Conservation (phyloP, 64 coral and sea anemone genomes). For the Astreopora myriophthalma region DNA sequence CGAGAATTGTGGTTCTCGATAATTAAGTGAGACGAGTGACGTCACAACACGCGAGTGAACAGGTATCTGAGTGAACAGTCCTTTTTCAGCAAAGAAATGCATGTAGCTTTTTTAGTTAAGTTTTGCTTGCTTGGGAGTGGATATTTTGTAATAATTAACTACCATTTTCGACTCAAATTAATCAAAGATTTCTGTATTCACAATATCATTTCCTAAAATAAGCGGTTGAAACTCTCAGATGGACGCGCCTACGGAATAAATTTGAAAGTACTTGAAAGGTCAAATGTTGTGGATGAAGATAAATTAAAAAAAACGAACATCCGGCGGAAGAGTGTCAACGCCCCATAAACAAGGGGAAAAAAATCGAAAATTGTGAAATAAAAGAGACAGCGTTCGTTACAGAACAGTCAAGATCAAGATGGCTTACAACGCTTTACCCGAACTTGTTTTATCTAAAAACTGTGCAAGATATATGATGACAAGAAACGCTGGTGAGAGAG, state of each 20-base stretch:
- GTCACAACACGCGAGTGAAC: too few species aligned
- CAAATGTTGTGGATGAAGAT: not conserved
- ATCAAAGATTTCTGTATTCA: not conserved
- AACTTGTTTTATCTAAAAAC: conserved; percentile 7
- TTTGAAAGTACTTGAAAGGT: not conserved
- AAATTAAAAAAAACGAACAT: not conserved
- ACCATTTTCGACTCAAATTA: too few species aligned
- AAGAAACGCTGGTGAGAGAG: conserved; percentile 33
- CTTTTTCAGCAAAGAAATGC: too few species aligned
- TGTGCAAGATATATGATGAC: conserved; percentile 7
- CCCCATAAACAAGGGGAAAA: not conserved
- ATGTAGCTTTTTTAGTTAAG: too few species aligned
- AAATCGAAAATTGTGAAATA: not conserved
- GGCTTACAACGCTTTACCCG: not conserved
- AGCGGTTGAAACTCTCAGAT: not conserved
- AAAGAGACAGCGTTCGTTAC: not conserved
- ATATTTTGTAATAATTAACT: too few species aligned
- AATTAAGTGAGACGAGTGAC: too few species aligned
- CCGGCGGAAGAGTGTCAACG: not conserved
- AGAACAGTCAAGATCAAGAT: not conserved
- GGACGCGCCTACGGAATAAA: not conserved
- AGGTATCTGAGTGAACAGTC: too few species aligned
- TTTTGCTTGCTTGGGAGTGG: too few species aligned
- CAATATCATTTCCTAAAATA: not conserved
- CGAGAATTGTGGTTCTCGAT: too few species aligned